Conservation (phyloP, 1,140 invertebrate species). For the Lepidostoma basale region DNA sequence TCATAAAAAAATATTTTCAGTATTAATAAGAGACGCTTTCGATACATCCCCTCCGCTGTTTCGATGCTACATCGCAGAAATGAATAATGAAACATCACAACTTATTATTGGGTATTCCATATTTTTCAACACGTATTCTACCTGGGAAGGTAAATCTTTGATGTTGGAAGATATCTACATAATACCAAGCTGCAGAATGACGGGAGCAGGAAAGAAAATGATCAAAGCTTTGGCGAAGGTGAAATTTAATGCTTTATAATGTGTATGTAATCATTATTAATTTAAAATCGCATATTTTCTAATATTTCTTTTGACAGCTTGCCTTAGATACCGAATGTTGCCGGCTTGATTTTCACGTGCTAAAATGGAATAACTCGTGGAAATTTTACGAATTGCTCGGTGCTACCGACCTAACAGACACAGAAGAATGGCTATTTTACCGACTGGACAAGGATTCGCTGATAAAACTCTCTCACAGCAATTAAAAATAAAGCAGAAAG, state of each 20-base stretch:
- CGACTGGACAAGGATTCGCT: conserved; percentile 55
- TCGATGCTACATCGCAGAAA: conserved; percentile 70
- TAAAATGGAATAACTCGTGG: conserved; percentile 80
- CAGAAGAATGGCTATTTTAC: conserved; percentile 75
- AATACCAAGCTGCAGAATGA: conserved; percentile 64
- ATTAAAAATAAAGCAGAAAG: too few relatives aligned
- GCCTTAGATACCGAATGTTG: conserved; percentile 62
- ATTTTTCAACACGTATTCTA: conserved; percentile 79
- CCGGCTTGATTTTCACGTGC: conserved; percentile 76
- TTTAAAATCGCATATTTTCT: too few relatives aligned
- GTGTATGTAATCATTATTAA: too few relatives aligned
- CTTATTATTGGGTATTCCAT: conserved; percentile 71
- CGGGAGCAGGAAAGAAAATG: conserved; percentile 73
- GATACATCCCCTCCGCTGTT: conserved; percentile 67
- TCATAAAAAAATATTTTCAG: too few relatives aligned
- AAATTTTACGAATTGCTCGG: conserved; percentile 77
- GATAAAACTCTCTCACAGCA: too few relatives aligned
- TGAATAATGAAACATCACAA: conserved; percentile 43
- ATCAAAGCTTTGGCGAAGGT: conserved; percentile 74
- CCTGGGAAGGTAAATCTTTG: conserved; percentile 76
- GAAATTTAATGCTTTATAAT: too few relatives aligned
- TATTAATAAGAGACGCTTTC: conserved; percentile 74
- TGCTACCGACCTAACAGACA: conserved; percentile 69
- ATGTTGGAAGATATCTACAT: conserved; percentile 88
- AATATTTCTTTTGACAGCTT: conserved; percentile 53